A percentile compares a stretch with the other conserved stretches of the same genome.
phyloP scores from a whole-genome alignment of 2,113 vertebrate genomes.

The Alligator sinensis region DNA sequence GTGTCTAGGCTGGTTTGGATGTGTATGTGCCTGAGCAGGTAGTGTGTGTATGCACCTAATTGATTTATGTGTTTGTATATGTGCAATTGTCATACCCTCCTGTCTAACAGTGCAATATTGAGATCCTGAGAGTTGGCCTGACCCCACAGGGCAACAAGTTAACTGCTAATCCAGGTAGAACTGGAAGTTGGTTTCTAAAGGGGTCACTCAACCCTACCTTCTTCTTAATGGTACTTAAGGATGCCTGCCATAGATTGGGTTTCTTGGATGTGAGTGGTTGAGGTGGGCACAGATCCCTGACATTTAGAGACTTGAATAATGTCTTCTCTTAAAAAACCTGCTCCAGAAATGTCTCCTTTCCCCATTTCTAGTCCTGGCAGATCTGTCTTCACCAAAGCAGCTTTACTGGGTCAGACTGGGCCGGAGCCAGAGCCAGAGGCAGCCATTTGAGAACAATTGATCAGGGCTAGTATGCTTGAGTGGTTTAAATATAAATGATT shows the following conservation, averaged over 20 bases:
- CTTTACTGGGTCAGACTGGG: neutral
- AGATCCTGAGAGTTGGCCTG: too few species aligned
- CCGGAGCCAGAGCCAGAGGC: slow-evolving; percentile 23
- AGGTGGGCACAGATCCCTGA: neutral
- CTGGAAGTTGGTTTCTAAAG: too few species aligned
- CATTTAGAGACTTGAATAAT: neutral
- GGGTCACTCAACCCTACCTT: too few species aligned
- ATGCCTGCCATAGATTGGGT: neutral
- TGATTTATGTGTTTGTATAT: too few species aligned
- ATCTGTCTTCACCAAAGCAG: slow-evolving; percentile 26
- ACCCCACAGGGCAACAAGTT: too few species aligned
- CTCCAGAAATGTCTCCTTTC: slow-evolving; percentile 1
- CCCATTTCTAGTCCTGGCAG: slow-evolving; percentile 4
- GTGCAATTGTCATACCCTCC: too few species aligned
- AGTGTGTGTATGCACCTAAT: too few species aligned
- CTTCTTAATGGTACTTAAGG: too few species aligned
- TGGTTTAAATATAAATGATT: neutral
- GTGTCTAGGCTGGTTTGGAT: too few species aligned
- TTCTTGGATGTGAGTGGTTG: slow-evolving; percentile 18
- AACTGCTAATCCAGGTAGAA: too few species aligned
- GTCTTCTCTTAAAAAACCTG: neutral
- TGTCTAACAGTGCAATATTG: too few species aligned
- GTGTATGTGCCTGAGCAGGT: too few species aligned
- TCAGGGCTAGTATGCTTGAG: neutral
- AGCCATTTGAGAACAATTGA: neutral